Evolutionary conservation across 1,140 invertebrate genomes (phyloP).

Genomic region (Drosophila punjabiensis): DNA sequence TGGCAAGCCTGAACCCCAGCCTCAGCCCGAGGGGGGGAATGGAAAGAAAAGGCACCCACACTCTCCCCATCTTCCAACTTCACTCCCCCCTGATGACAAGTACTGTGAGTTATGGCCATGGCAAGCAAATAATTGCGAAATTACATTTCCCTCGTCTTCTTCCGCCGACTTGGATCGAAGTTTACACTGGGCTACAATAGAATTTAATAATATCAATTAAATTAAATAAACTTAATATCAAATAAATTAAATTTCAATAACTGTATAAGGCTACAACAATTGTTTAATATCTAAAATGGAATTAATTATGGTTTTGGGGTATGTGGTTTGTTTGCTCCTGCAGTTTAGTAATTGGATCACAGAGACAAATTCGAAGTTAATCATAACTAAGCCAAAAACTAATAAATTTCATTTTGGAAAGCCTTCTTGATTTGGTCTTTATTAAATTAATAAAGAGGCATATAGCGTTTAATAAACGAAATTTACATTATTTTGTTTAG

Average conservation of each 20-base stretch:
- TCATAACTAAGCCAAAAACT: too few relatives aligned
- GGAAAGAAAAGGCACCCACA: slow-evolving; percentile 60
- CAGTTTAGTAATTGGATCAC: too few relatives aligned
- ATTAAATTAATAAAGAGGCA: too few relatives aligned
- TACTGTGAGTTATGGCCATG: slow-evolving; percentile 76
- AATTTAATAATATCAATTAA: not conserved
- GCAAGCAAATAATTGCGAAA: slow-evolving; percentile 82
- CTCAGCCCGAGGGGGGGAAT: slow-evolving; percentile 7
- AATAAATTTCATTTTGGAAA: too few relatives aligned
- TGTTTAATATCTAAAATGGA: not conserved
- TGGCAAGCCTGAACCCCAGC: not conserved
- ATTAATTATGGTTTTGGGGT: too few relatives aligned
- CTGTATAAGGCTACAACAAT: not conserved
- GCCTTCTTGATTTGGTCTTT: too few relatives aligned
- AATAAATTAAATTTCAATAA: too few relatives aligned
- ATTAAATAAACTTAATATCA: too few relatives aligned
- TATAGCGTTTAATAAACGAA: too few relatives aligned
- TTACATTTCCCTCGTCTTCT: slow-evolving; percentile 57
- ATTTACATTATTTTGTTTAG: too few relatives aligned
- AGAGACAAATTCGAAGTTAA: too few relatives aligned
- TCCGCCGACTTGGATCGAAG: slow-evolving; percentile 24
- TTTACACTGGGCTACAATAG: slow-evolving; percentile 17
- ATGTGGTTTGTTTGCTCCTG: too few relatives aligned
- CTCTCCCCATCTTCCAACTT: slow-evolving; percentile 20
- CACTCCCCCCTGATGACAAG: slow-evolving; percentile 45